Conservation (phyloP, 2,888 invertebrate genomes). For the Euphydryas editha region DNA sequence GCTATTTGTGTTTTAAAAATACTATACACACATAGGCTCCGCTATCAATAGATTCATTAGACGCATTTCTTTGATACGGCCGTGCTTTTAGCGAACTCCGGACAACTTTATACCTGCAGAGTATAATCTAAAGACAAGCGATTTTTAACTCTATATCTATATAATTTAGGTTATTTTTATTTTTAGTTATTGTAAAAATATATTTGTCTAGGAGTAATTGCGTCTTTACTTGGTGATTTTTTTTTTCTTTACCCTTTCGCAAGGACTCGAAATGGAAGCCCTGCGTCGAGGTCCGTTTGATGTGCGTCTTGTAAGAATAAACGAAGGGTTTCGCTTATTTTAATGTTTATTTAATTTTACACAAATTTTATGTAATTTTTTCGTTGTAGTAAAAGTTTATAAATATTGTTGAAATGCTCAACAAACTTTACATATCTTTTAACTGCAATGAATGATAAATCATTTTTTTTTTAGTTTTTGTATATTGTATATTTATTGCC, state of each 20-base stretch:
- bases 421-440: not conserved
- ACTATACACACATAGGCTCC: constrained; percentile 64
- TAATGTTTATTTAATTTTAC: constrained; percentile 18
- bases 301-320: constrained; percentile 60
- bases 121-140: constrained; percentile 34
- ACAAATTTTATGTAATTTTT: constrained; percentile 8
- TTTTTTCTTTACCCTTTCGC: constrained; percentile 60
- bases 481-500: too few relatives aligned
- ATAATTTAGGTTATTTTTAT: constrained; percentile 26
- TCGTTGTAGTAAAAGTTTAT: not conserved
- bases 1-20: constrained; percentile 70
- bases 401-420: not conserved
- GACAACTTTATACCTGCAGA: constrained; percentile 51
- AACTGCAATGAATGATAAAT: too few relatives aligned
- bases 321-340: constrained; percentile 33
- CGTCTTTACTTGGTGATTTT: constrained; percentile 75
- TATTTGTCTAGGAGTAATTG: constrained; percentile 71
- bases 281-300: constrained; percentile 54
- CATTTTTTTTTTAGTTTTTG: too few relatives aligned
- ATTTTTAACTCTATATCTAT: constrained; percentile 51
- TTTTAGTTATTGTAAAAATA: constrained; percentile 39
- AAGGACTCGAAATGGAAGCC: constrained; percentile 60
- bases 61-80: constrained; percentile 80
- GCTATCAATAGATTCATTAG: constrained; percentile 83
- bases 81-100: constrained; percentile 72